These are phyloP conservation scores for Philotrypesis tridentata DNA, from an alignment of 1,140 invertebrate genomes.

Conservation along the genomic window DNA sequence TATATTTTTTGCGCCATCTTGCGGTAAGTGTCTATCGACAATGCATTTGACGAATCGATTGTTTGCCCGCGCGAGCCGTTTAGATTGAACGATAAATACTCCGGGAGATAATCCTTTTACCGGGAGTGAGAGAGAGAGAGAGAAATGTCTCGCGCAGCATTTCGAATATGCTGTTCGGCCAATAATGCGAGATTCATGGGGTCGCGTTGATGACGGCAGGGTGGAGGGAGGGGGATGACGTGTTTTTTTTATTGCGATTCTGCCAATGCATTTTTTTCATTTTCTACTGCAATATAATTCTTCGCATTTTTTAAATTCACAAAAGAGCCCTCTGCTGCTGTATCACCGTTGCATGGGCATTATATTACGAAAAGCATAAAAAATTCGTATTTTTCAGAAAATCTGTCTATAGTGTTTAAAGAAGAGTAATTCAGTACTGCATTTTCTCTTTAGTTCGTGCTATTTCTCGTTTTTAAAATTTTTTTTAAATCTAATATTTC, in stretches of 20 bases:
- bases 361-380: too few species aligned
- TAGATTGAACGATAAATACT: neutral
- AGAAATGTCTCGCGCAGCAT: neutral
- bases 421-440: too few species aligned
- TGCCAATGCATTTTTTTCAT: too few species aligned
- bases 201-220: neutral
- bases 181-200: neutral
- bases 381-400: too few species aligned
- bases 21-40: neutral
- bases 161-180: neutral
- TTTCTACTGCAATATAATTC: neutral
- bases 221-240: too few species aligned
- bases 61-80: neutral
- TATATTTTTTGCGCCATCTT: neutral
- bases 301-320: neutral
- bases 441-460: too few species aligned
- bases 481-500: too few species aligned
- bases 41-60: slow-evolving; percentile 5
- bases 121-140: too few species aligned
- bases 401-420: too few species aligned
- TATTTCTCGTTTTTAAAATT: too few species aligned
- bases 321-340: neutral
- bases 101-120: neutral
- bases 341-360: too few species aligned
- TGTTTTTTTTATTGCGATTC: neutral